Percentiles rank a stretch among this genome's conserved stretches.
Conservation (phyloP, 2,888 invertebrate genomes). For the Tenodera sinensis region DNA sequence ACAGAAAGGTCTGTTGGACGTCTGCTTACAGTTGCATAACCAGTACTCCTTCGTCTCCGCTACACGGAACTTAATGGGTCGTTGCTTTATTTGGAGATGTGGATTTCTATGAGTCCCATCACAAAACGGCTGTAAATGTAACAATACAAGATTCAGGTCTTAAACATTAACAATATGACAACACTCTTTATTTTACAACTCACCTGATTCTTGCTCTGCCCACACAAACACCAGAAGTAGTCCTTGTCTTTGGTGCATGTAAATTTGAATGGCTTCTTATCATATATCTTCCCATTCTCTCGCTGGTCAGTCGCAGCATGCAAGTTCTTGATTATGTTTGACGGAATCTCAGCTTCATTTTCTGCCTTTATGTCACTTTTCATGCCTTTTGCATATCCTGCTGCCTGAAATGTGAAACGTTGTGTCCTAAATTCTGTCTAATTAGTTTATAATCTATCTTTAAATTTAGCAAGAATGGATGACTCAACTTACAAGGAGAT, state of each 20-base stretch:
- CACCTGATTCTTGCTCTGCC: conserved; percentile 77
- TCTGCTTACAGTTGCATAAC: conserved; percentile 98
- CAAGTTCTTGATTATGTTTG: conserved; percentile 57
- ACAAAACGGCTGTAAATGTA: conserved; percentile 72
- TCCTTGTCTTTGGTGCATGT: conserved; percentile 65
- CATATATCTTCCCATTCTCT: conserved; percentile 75
- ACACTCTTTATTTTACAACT: too few species aligned
- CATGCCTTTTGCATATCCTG: neutral
- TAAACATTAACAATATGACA: too few species aligned
- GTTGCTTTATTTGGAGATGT: conserved; percentile 68
- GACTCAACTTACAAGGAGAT: too few species aligned
- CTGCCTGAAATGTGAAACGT: neutral
- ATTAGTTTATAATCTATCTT: too few species aligned
- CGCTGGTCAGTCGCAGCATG: conserved; percentile 62
- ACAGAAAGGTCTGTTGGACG: conserved; percentile 89
- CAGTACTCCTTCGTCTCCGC: conserved; percentile 87
- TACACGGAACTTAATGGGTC: conserved; percentile 80
- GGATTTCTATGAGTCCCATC: conserved; percentile 85
- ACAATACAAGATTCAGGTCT: neutral
- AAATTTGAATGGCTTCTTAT: conserved; percentile 84
- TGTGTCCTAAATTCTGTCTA: too few species aligned
- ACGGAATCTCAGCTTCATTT: conserved; percentile 54
- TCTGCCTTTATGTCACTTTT: neutral
- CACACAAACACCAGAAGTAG: conserved; percentile 93
- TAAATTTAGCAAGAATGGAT: too few species aligned